Evolutionary conservation across 2,113 vertebrate genomes (phyloP), one percentile per base, ranked within the genome.

Genomic region (Xyliphius kryptos): DNA sequence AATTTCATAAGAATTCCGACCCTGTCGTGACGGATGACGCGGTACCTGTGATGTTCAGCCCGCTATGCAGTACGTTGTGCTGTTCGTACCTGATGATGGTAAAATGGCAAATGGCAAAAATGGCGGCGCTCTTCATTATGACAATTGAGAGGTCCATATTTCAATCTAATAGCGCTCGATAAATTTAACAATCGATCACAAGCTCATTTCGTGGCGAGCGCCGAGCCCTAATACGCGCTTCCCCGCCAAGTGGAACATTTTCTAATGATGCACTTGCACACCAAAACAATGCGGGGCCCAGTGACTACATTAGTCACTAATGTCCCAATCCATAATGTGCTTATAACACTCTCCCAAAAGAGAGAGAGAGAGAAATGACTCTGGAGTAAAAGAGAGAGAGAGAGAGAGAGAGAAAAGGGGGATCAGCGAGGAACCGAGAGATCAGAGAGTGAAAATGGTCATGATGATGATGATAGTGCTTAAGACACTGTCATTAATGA

Each of bases 161-260:
- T 87, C 88, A 89, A 80, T 75, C 81, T 88, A 89, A 89, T 89
- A 89, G 88, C 86, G 81, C 83, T 80, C 82, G 80, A 87, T 89
- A 89, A 89, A 85, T 89, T 89, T 88, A 85, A 87, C 85, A 83
- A 91, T 92, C 88, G 85, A 91, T 91, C 91, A 91, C 84, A 82
- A 84, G 85, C 89, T 91, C 86, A 83, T 91, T 92, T 91, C 85
- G 87, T 86, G 84, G 81, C 0, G 1, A 81, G 80, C 76, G 79
- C 9, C 85, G n/a, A n/a, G n/a, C 79, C 85, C 87, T 90, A 77
- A 89, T 85, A 79, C 81, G 83, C 81, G 88, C 84, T 89, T 86
- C 85, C 84, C 77, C 76, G 82, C 88, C 83, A 73, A 87, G 89
- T 90, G 90, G 90, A 91, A 84, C 87, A 72, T 85, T 71, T 81